These are phyloP conservation scores for Dicyrtomina minuta DNA, from an alignment of 2,888 invertebrate species.

Conservation along the genomic window DNA sequence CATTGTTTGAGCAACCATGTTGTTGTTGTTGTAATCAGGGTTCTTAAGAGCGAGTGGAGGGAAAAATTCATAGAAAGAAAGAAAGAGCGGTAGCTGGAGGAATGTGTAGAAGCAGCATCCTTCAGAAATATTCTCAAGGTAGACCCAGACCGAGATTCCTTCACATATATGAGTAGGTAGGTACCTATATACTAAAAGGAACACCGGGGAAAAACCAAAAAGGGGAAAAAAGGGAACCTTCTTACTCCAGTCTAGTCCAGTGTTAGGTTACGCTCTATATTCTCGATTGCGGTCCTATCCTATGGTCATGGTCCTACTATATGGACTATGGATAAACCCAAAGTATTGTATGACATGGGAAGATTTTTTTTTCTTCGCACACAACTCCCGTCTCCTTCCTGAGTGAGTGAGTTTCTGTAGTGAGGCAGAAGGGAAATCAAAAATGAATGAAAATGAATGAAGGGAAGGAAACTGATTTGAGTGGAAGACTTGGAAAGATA, in stretches of 20 bases:
- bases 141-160: too few relatives aligned
- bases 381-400: too few relatives aligned
- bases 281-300: too few relatives aligned
- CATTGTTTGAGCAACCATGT: neutral
- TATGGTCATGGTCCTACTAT: too few relatives aligned
- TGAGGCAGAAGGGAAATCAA: neutral
- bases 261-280: constrained; percentile 18
- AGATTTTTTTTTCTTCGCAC: constrained; percentile 1
- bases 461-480: neutral
- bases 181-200: too few relatives aligned
- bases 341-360: constrained; percentile 24
- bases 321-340: neutral
- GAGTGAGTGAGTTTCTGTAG: too few relatives aligned
- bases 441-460: constrained; percentile 1
- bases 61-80: constrained; percentile 8
- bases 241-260: neutral
- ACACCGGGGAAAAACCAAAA: neutral
- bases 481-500: too few relatives aligned
- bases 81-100: neutral
- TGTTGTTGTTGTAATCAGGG: constrained; percentile 7
- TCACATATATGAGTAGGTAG: too few relatives aligned
- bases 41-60: constrained; percentile 20
- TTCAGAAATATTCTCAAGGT: too few relatives aligned
- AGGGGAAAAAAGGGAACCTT: neutral
- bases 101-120: neutral